Evolutionary conservation across 2,888 invertebrate species (phyloP).

Genomic region (Liodrosophila aerea): DNA sequence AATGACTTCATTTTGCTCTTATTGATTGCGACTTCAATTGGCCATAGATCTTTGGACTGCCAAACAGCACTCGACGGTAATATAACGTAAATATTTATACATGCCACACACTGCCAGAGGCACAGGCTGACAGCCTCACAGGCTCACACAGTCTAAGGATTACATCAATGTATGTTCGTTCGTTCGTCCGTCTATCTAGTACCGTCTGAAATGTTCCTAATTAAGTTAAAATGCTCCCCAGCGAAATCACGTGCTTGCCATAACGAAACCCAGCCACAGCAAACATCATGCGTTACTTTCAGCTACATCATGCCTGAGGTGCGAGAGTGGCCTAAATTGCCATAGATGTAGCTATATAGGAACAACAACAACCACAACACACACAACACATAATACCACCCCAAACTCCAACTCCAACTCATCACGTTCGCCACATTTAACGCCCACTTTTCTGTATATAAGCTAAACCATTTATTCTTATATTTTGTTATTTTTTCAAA

Average conservation of each 20-base stretch:
- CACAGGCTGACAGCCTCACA: too few species aligned
- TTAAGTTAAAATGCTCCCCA: conserved; percentile 75
- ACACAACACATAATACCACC: background rate
- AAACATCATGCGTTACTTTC: conserved; percentile 37
- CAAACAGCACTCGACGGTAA: conserved; percentile 25
- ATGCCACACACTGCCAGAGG: background rate
- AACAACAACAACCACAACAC: conserved; percentile 12
- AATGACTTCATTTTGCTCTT: conserved; percentile 52
- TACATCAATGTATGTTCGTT: conserved; percentile 21
- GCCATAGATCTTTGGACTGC: conserved; percentile 42
- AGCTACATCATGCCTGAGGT: conserved; percentile 12
- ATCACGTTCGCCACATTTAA: conserved; percentile 28
- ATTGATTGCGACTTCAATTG: conserved; percentile 62
- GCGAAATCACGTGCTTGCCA: conserved; percentile 70
- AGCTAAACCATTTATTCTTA: background rate
- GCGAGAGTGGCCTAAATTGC: conserved; percentile 28
- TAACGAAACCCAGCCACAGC: conserved; percentile 39
- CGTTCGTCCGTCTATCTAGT: conserved; percentile 1
- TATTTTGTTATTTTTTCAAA: conserved; percentile 5
- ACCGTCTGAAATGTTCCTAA: conserved; percentile 63
- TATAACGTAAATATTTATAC: conserved; percentile 36
- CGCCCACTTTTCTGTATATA: conserved; percentile 26
- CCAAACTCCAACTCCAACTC: background rate
- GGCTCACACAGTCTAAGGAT: conserved; percentile 21
- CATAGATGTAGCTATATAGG: conserved; percentile 2